Base-by-base conservation (phyloP, 2,113 vertebrate species). In the Apus apus region DNA sequence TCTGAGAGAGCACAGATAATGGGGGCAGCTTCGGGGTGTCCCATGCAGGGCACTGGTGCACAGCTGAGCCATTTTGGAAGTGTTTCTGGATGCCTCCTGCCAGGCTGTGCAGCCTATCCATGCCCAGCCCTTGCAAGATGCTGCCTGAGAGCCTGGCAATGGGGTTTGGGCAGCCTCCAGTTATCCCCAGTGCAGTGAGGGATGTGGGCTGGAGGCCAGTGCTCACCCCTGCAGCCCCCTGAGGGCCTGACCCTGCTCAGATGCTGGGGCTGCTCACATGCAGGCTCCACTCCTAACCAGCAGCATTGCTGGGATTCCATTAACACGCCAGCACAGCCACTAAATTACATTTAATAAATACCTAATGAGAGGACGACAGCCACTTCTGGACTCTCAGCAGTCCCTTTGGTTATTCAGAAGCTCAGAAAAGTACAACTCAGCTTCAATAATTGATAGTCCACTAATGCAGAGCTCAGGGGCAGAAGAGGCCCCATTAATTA, bases 331-430 rank as follows among this genome's bases (percentile, higher is more conserved):
- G 67, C 87, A 56, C 43, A 9, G 93, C 73, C 15, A 8, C 65
- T 94, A 74, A 92, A 96, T 97, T 92, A 87, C 88, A 36, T 84
- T 93, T 93, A 95, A 97, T 95, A 95, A 97, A 97, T 91, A 94
- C 88, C 96, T 96, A 93, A 97, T 78, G 91, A 94, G 93, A 40
- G 79, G 89, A 85, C 68, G 94, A 90, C 84, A 89, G 85, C 91
- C 79, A 84, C 91, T 93, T 71, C 79, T 89, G 95, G 81, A 77
- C 74, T 71, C 85, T 75, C 62, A 36, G 83, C 73, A 23, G 68
- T 50, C 92, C 71, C 96, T 85, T 48, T 17, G 77, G 71, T 94
- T 80, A 50, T 73, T 86, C 87, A 57, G 21, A 6, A 79, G 90
- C 94, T 81, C 70, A 8, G 64, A 71, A 92, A 89, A 7, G 79